Evolutionary conservation across 2,113 vertebrate species (phyloP), one percentile per base, ranked within the genome.

Genomic region (Pavo muticus): DNA sequence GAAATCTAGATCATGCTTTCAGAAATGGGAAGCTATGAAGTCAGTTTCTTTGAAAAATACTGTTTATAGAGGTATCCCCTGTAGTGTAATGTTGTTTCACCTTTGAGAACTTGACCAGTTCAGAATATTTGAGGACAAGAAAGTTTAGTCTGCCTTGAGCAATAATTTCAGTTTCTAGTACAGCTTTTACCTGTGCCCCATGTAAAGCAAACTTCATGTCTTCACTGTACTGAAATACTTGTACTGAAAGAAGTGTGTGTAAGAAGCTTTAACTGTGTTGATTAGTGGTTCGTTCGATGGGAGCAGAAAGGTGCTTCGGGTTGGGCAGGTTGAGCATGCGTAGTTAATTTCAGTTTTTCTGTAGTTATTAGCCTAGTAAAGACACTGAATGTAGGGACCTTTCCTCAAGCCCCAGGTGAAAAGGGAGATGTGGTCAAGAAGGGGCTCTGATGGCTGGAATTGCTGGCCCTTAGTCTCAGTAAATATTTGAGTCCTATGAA

Each of bases 81-180:
- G 47, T 35, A 72, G 24, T 57, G 14, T 30, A 48, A 11, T 59
- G 15, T 24, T 73, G 23, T 82, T 89, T 79, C 56, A n/a, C 35
- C 60, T 88, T 87, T 80, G 64, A 73, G 91, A 92, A 67, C 29
- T 44, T 87, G 47, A n/a, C 17, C 44, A 30, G 25, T 93, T 94
- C 23, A 86, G 60, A 94, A 7, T 94, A 80, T 74, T 85, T 94
- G 87, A 71, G 47, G 80, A 71, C 60, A 75, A 90, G 47, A 71
- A 40, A 87, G 50, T 73, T 27, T 88, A 84, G 57, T 77, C 64
- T 11, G 37, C 60, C 65, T 77, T 35, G 32, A 85, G 40, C 72
- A 76, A 64, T 7, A 25, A 39, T 88, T 90, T 80, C 1, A 0
- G 30, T 76, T 76, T 89, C 64, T 71, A 73, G 68, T 71, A 37